Evolutionary conservation across 2,113 vertebrate species (phyloP), one percentile per base, ranked within the genome.

Genomic region (Crocuta crocuta): DNA sequence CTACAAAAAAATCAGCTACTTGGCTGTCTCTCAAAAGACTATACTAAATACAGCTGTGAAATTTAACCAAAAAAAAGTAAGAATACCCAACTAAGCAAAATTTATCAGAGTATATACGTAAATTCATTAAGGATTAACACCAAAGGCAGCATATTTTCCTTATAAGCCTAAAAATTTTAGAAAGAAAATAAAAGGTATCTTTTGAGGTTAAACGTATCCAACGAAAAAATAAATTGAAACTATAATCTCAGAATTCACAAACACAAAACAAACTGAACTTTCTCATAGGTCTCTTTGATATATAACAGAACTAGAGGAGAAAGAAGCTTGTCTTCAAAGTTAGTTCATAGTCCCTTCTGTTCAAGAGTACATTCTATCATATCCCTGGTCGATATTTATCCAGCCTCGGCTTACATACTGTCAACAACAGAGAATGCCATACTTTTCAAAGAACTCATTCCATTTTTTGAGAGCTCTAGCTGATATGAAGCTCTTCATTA

Each of bases 41-140:
- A 48, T 73, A 76, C 82, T 94, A 97, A 97, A 96, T 55, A 93
- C 76, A 95, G 78, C 84, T 97, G 61, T 92, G 81, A 91, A 94
- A 88, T 24, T 39, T 35, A 39, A 86, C 0, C 0, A 19, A 92
- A 82, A 84, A 84, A 76, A 79, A 70, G 17, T 17, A 28, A 50
- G 23, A 94, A 76, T 23, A 83, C 17, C 35, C 19, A 95, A 68
- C 87, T 85, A 92, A 78, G 83, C 10, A 92, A 92, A 95, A 81
- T 45, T 35, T 50, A 84, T 85, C 73, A 33, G 4, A 87, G 6
- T 65, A 84, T 61, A 82, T 16, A 53, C 39, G 78, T 53, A 16
- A 61, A 93, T 88, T 84, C n/a, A 94, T 55, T 53, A 53, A 73
- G 11, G 11, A 92, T 76, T 94, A 94, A 81, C 80, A 81, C 17